Percentiles rank a stretch among this genome's conserved stretches.
These are phyloP conservation scores for Artibeus lituratus DNA, from an alignment of 2,797 vertebrate genomes.

Conservation along the genomic window DNA sequence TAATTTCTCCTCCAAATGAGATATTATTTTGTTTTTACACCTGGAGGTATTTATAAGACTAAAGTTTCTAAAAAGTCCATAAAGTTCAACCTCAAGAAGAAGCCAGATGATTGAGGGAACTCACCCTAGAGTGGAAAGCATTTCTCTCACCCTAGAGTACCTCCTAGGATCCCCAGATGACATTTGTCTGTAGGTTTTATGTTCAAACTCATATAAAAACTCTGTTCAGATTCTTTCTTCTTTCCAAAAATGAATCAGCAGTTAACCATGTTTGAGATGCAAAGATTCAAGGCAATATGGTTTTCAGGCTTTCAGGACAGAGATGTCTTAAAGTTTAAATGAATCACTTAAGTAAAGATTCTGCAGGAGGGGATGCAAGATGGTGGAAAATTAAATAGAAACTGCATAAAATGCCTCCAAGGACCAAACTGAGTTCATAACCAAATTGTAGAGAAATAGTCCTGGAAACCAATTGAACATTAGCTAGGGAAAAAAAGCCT, in stretches of 20 bases:
- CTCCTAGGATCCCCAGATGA: too few species aligned
- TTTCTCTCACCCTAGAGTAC: background rate
- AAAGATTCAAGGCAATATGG: background rate
- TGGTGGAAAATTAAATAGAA: too few species aligned
- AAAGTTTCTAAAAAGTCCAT: background rate
- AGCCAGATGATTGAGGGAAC: background rate
- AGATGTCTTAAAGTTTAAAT: background rate
- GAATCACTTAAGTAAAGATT: background rate
- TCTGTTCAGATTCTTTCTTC: background rate
- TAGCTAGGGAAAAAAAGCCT: background rate
- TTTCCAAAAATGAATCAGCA: background rate
- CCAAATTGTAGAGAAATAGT: too few species aligned
- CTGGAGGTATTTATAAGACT: background rate
- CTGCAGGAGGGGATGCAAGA: too few species aligned
- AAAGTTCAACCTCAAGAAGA: background rate
- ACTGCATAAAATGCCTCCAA: too few species aligned
- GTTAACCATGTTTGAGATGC: background rate
- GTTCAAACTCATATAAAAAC: background rate
- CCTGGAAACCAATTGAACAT: too few species aligned
- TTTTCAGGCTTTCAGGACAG: background rate
- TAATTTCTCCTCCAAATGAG: background rate
- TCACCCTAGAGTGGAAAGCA: background rate
- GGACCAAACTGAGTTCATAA: too few species aligned
- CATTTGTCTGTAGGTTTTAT: background rate
- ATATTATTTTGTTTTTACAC: background rate